phyloP scores from a whole-genome alignment of 2,888 invertebrate genomes.

The Empis livida region DNA sequence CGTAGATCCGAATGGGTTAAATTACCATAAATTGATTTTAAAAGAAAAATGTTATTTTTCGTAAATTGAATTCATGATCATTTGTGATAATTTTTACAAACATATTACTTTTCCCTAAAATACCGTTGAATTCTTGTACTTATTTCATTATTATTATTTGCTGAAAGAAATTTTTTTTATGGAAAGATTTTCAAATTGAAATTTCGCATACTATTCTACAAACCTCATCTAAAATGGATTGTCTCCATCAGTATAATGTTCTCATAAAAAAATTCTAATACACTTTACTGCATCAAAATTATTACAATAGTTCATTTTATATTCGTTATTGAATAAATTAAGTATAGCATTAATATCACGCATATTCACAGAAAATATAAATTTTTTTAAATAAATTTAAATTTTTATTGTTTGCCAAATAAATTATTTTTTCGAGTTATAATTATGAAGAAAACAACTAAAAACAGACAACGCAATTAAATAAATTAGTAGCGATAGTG shows the following conservation, averaged over 20 bases:
- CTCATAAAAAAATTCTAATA: constrained; percentile 21
- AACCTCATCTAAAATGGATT: constrained; percentile 24
- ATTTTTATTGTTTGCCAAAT: no score
- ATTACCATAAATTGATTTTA: constrained; percentile 19
- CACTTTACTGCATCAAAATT: constrained; percentile 22
- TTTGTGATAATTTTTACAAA: constrained; percentile 13
- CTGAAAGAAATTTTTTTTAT: constrained; percentile 10
- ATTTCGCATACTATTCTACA: background rate
- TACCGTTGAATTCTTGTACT: constrained; percentile 16
- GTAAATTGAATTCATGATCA: constrained; percentile 13
- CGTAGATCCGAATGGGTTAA: constrained; percentile 20
- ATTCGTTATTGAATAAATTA: constrained; percentile 15
- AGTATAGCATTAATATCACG: constrained; percentile 20
- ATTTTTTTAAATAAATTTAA: background rate
- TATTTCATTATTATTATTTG: constrained; percentile 22
- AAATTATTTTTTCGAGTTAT: no score
- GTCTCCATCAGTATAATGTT: constrained; percentile 21
- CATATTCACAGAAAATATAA: constrained; percentile 12
- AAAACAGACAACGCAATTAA: no score
- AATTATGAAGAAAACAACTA: no score
- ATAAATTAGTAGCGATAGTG: no score
- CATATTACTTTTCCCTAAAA: constrained; percentile 14
- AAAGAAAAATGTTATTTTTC: constrained; percentile 23
- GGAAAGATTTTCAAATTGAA: background rate
- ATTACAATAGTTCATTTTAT: constrained; percentile 24